Conservation (phyloP, 1,140 invertebrate genomes). For the Matsumurasca onukii region DNA sequence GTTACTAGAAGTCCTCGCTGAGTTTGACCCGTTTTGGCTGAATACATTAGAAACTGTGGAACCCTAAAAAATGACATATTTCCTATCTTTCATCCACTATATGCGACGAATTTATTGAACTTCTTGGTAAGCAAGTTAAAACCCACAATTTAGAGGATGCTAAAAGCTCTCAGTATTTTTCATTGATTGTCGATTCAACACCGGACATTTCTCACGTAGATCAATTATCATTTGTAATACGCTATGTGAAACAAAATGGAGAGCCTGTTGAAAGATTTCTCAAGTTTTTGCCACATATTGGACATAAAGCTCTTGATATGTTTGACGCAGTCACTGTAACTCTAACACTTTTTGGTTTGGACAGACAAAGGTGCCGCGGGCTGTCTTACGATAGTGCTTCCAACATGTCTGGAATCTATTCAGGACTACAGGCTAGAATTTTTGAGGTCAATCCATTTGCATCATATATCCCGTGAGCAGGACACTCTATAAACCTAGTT, state of each 20-base stretch:
- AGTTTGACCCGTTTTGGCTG: conserved; percentile 37
- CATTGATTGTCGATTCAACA: conserved; percentile 37
- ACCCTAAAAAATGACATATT: conserved; percentile 33
- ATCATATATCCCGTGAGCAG: conserved; percentile 44
- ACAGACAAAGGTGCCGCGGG: conserved; percentile 36
- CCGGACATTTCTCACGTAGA: conserved; percentile 38
- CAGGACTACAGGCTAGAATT: conserved; percentile 44
- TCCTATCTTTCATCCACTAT: conserved; percentile 26
- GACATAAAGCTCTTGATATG: conserved; percentile 26
- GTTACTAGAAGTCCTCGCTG: conserved; percentile 35
- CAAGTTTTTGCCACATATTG: conserved; percentile 20
- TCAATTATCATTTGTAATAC: conserved; percentile 32
- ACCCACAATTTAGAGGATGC: conserved; percentile 26
- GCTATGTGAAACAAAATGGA: conserved; percentile 31
- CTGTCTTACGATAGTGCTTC: conserved; percentile 43
- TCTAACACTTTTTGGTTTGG: conserved; percentile 21
- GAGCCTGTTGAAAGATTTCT: conserved; percentile 28
- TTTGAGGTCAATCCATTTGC: conserved; percentile 41
- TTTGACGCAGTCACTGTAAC: background rate
- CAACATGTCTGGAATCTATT: conserved; percentile 43
- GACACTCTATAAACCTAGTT: conserved; percentile 45
- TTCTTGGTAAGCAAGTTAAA: conserved; percentile 37
- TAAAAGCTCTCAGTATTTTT: background rate
- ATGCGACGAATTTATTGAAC: conserved; percentile 37
- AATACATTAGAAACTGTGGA: conserved; percentile 37